Conservation (phyloP, 2,797 vertebrate species). For the Setipinna tenuifilis region DNA sequence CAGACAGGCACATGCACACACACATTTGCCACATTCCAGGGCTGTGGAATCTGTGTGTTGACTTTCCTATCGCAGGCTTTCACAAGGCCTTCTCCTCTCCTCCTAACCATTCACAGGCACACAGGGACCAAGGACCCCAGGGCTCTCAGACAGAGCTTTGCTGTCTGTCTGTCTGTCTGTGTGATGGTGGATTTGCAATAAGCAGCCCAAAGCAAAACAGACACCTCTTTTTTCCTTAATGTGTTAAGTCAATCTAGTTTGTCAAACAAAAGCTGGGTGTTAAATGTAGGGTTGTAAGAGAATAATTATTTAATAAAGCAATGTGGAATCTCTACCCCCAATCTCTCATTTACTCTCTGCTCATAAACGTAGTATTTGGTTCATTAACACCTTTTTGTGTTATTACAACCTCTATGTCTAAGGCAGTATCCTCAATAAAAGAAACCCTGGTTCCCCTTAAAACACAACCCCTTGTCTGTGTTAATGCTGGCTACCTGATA, state of each 20-base stretch:
- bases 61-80: slow-evolving; percentile 55
- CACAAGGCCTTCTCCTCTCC: slow-evolving; percentile 57
- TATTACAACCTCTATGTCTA: neutral
- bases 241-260: too few relatives aligned
- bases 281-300: too few relatives aligned
- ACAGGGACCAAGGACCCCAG: slow-evolving; percentile 37
- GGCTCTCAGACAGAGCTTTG: slow-evolving; percentile 53
- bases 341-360: neutral
- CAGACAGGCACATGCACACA: slow-evolving; percentile 35
- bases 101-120: slow-evolving; percentile 26
- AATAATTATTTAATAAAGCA: too few relatives aligned
- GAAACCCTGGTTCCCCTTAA: neutral
- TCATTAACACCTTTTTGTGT: neutral
- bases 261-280: too few relatives aligned
- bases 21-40: slow-evolving; percentile 50
- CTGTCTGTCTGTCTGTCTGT: slow-evolving; percentile 61
- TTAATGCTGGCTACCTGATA: neutral
- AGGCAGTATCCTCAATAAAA: neutral
- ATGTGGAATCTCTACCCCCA: too few relatives aligned
- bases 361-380: neutral
- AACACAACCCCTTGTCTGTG: neutral
- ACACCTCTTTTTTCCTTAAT: neutral
- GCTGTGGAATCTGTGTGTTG: slow-evolving; percentile 63
- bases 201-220: neutral
- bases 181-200: neutral